Evolutionary conservation across 2,888 invertebrate genomes (phyloP).

Genomic region (Eristalinus sepulchralis): DNA sequence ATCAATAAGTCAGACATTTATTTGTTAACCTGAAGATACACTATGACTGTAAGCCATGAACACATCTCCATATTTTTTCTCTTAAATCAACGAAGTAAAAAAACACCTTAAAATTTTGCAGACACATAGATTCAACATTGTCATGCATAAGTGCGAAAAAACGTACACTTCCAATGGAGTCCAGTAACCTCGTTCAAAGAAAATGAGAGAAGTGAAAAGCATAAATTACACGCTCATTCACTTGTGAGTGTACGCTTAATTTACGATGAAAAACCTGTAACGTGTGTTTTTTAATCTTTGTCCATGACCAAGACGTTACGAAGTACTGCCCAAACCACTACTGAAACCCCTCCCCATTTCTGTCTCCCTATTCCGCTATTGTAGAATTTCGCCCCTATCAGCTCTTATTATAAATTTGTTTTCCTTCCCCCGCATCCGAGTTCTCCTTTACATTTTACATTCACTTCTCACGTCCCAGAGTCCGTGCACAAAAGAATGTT

Average conservation of each 20-base stretch:
- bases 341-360: slow-evolving; percentile 45
- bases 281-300: slow-evolving; percentile 43
- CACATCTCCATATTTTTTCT: no score
- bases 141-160: background rate
- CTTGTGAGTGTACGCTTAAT: slow-evolving; percentile 34
- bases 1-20: no score
- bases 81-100: no score
- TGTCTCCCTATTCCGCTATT: slow-evolving; percentile 39
- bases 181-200: background rate
- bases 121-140: no score
- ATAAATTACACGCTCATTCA: slow-evolving; percentile 20
- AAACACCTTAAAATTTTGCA: no score
- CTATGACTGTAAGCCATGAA: no score
- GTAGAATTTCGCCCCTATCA: slow-evolving; percentile 22
- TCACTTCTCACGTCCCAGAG: slow-evolving; percentile 62
- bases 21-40: no score
- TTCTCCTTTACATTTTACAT: slow-evolving; percentile 65
- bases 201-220: background rate
- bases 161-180: background rate
- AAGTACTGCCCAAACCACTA: slow-evolving; percentile 43
- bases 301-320: slow-evolving; percentile 2
- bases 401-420: slow-evolving; percentile 55
- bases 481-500: background rate
- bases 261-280: slow-evolving; percentile 37
- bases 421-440: slow-evolving; percentile 46